Evolutionary conservation across 2,113 vertebrate species (phyloP).

Genomic region (Pogonocichla stellata): DNA sequence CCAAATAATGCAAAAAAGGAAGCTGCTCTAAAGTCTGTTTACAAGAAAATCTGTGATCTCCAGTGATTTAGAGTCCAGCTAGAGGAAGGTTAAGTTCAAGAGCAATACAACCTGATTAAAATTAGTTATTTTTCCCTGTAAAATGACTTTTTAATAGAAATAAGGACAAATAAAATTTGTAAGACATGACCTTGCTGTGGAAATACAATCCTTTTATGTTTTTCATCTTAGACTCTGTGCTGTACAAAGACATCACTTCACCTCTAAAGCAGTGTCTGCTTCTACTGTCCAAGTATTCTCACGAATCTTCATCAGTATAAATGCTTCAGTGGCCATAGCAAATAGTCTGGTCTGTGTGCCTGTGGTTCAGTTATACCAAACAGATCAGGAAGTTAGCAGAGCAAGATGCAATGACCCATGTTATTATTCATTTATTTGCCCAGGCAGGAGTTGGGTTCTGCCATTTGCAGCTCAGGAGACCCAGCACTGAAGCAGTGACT

Average conservation of each 20-base stretch:
- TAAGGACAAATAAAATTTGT: not conserved
- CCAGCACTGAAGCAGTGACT: not conserved
- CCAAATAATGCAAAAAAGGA: not conserved
- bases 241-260: not conserved
- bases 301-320: not conserved
- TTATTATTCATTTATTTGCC: not conserved
- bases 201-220: slow-evolving; percentile 8
- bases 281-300: not conserved
- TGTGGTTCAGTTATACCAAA: not conserved
- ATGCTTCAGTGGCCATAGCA: not conserved
- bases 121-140: not conserved
- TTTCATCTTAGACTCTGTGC: not conserved
- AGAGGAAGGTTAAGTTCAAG: slow-evolving; percentile 11
- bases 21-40: slow-evolving; percentile 7
- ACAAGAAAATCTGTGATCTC: not conserved
- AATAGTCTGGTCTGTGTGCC: not conserved
- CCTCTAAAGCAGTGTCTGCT: not conserved
- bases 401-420: not conserved
- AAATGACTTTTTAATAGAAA: slow-evolving; percentile 29
- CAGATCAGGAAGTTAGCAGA: not conserved
- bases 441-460: not conserved
- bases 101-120: not conserved
- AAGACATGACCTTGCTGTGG: not conserved
- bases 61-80: not conserved
- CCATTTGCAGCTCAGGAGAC: not conserved